Conservation (phyloP, 2,888 invertebrate species). For the Meiosimyza decipiens region DNA sequence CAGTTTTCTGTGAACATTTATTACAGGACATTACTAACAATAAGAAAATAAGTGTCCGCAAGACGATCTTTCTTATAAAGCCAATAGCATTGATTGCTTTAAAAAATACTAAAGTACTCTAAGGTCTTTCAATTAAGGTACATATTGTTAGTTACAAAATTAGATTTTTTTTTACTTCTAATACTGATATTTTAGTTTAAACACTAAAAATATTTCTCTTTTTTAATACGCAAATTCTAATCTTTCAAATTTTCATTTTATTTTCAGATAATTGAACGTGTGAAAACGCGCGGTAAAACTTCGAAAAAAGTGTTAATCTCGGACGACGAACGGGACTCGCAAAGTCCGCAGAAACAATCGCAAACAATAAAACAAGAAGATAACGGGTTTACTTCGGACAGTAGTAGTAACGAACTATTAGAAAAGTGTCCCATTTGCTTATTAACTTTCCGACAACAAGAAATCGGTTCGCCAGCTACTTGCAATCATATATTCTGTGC, state of each 20-base stretch:
- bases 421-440: constrained; percentile 94
- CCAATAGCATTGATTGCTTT: too few relatives aligned
- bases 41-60: too few relatives aligned
- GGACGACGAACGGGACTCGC: constrained; percentile 48
- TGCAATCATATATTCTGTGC: constrained; percentile 93
- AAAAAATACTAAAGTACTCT: too few relatives aligned
- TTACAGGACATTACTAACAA: too few relatives aligned
- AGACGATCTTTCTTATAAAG: too few relatives aligned
- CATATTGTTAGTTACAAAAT: not conserved
- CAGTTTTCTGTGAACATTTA: too few relatives aligned
- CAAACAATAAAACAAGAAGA: constrained; percentile 46
- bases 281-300: constrained; percentile 44
- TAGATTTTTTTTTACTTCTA: not conserved
- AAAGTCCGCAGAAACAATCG: constrained; percentile 31
- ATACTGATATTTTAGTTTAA: not conserved
- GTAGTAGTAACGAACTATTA: constrained; percentile 75
- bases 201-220: not conserved
- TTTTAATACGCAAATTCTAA: not conserved
- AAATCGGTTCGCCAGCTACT: constrained; percentile 85
- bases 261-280: constrained; percentile 38
- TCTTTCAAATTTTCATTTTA: constrained; percentile 31
- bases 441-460: constrained; percentile 78
- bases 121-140: too few relatives aligned
- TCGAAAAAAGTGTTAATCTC: constrained; percentile 46
- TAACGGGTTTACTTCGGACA: constrained; percentile 60